These are phyloP conservation scores for Hippotragus niger DNA, from an alignment of 2,113 vertebrate genomes.

Conservation along the genomic window DNA sequence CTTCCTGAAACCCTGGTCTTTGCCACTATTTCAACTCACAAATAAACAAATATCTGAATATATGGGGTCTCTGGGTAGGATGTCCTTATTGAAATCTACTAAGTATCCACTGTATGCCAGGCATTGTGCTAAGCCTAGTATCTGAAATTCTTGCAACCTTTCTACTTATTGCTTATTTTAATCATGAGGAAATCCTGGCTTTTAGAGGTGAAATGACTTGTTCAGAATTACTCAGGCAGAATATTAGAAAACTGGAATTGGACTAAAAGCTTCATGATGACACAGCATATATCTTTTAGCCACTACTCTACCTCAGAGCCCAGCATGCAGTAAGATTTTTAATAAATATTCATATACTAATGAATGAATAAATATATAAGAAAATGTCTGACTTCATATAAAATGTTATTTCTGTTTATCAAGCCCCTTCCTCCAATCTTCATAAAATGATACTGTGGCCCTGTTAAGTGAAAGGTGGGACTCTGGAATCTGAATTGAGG, in stretches of 20 bases:
- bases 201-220: neutral
- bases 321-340: neutral
- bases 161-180: neutral
- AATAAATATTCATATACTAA: neutral
- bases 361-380: neutral
- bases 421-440: neutral
- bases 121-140: neutral
- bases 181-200: neutral
- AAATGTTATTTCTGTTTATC: neutral
- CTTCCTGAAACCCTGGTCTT: neutral
- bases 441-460: neutral
- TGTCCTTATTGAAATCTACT: neutral
- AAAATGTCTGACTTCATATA: neutral
- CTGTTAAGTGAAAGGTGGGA: neutral
- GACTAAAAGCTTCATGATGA: neutral
- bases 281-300: neutral
- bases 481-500: neutral
- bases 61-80: neutral
- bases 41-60: neutral
- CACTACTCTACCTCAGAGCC: neutral
- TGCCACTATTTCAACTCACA: neutral
- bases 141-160: neutral
- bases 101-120: neutral
- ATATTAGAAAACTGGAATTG: neutral
- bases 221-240: neutral